These are phyloP conservation scores for Ailuropoda melanoleuca DNA, from an alignment of 2,113 vertebrate genomes.

Conservation along the genomic window DNA sequence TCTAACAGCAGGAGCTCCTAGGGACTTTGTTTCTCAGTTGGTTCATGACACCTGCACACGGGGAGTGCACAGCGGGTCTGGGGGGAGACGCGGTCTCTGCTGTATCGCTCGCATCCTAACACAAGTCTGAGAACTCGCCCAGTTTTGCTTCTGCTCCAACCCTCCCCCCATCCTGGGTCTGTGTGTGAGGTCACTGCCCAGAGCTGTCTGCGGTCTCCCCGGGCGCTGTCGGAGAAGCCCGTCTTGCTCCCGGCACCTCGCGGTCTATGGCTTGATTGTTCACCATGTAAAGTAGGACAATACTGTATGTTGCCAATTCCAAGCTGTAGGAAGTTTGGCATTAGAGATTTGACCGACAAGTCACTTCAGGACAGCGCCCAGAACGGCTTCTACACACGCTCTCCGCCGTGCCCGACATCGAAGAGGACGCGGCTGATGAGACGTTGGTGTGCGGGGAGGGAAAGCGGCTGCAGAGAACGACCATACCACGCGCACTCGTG, in stretches of 20 bases:
- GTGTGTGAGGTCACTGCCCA: neutral
- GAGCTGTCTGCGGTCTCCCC: too few relatives aligned
- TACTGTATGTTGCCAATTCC: neutral
- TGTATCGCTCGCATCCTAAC: accelerated
- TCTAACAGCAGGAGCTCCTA: neutral
- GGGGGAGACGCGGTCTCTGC: neutral
- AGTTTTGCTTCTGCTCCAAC: neutral
- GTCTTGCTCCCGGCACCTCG: neutral
- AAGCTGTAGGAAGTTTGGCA: neutral
- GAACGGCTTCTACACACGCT: neutral
- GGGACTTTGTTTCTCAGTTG: neutral
- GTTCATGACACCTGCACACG: neutral
- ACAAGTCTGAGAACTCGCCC: neutral
- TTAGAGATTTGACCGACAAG: neutral
- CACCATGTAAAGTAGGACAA: neutral
- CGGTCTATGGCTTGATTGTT: neutral
- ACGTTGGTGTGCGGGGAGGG: neutral
- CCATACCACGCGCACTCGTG: neutral
- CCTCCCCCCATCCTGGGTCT: neutral
- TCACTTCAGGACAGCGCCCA: neutral
- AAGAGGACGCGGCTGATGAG: neutral
- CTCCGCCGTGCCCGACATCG: neutral
- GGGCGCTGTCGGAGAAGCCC: neutral
- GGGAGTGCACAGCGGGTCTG: neutral
- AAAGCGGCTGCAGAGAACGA: neutral